Base-by-base conservation (phyloP, 2,797 vertebrate genomes). In the Paedocypris micromegethes region DNA sequence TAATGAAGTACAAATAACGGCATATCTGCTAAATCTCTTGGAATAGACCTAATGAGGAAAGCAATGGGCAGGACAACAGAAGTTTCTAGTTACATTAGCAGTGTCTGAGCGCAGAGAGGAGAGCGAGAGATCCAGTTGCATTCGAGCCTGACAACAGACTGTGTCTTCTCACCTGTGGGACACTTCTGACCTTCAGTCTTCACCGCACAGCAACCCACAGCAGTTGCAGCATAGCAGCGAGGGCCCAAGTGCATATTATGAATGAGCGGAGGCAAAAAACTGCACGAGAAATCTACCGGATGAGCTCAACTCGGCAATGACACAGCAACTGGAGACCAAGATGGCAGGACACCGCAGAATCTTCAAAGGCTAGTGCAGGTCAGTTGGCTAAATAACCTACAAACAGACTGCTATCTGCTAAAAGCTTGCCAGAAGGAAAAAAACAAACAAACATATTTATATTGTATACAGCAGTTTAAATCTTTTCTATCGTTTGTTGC, bases 21-120 rank as follows among this genome's bases (percentile, higher is more conserved):
- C 23, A 23, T 23, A 23, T 23, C 23, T 23, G 23, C 23, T 23
- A 23, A 23, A 23, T 39, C 37, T 53, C 44, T 56, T 56, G 8
- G 38, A 41, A 63, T 23, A 50, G 9, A 49, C 56, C 48, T 59
- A 53, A 69, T 64, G 55, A 69, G 55, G 49, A 74, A 40, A 70
- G 68, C 59, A 70, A 74, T 60, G 44, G 45, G 49, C 55, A 59
- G 60, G 55, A 59, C 55, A 64, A 55, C 50, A 65, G 51, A 63
- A 53, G 68, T 57, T 70, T 63, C 59, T 63, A 63, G 51, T 70
- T 74, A 69, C 67, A 64, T 54, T 51, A 50, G 45, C 42, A 48
- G 47, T 44, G 41, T 56, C 48, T 72, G 59, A 55, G 45, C 50
- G 49, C 47, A 3, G 38, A 54, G 37, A 43, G 59, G 67, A 61